phyloP scores from a whole-genome alignment of 1,140 invertebrate genomes.

The Heliothis subflexa region DNA sequence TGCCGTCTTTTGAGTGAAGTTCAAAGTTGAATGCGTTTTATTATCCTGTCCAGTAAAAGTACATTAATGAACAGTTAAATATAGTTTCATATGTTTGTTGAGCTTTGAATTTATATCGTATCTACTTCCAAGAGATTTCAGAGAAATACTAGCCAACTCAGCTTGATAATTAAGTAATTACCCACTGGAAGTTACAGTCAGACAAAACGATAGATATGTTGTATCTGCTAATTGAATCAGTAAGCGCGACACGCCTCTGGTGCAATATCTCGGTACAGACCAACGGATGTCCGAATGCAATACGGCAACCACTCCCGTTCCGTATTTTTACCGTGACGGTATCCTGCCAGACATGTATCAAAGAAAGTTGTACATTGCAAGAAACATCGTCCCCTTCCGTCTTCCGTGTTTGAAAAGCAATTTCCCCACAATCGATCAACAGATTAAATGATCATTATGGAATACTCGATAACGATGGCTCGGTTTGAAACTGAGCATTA shows the following conservation, averaged over 20 bases:
- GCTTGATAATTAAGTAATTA: too few relatives aligned
- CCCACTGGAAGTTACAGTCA: too few relatives aligned
- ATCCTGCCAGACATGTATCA: constrained; percentile 15
- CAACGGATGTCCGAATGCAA: constrained; percentile 13
- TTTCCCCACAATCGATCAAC: constrained; percentile 9
- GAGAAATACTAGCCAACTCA: too few relatives aligned
- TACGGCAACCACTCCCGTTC: constrained; percentile 14
- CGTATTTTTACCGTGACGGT: neutral
- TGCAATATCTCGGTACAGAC: neutral
- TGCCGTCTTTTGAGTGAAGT: too few relatives aligned
- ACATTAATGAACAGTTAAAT: too few relatives aligned
- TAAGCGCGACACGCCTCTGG: neutral
- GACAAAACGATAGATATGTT: neutral
- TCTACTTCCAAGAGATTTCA: too few relatives aligned
- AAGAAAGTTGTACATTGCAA: constrained; percentile 27
- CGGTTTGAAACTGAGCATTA: too few relatives aligned
- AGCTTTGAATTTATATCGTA: too few relatives aligned
- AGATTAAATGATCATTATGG: neutral
- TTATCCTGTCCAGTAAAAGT: too few relatives aligned
- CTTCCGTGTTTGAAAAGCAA: constrained; percentile 13
- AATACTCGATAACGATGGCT: neutral
- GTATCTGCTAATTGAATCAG: neutral
- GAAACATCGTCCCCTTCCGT: constrained; percentile 2
- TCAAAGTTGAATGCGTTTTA: too few relatives aligned
- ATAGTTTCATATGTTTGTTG: too few relatives aligned